phyloP scores from a whole-genome alignment of 2,113 vertebrate genomes.

The Campylomormyrus tamandua region DNA sequence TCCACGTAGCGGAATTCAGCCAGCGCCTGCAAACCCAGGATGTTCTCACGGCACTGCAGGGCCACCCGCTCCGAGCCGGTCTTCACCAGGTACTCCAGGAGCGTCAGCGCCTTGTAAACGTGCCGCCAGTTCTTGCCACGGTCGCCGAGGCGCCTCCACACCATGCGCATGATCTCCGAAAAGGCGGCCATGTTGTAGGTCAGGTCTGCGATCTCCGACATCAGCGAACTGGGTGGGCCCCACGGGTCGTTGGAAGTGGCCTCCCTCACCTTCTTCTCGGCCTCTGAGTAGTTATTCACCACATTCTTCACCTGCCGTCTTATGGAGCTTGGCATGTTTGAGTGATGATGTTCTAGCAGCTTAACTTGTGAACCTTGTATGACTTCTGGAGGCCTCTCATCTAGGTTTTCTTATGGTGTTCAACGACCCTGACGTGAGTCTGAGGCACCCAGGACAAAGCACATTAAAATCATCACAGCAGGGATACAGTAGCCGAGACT shows the following conservation, averaged over 20 bases:
- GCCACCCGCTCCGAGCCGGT: slow-evolving; percentile 94
- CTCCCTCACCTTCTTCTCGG: slow-evolving; percentile 93
- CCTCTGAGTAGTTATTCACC: slow-evolving; percentile 97
- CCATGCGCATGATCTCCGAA: slow-evolving; percentile 99
- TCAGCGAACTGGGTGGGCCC: slow-evolving; percentile 93
- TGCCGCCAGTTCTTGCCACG: slow-evolving; percentile 98
- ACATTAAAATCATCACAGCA: neutral
- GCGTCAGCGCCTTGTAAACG: slow-evolving; percentile 92
- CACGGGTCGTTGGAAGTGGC: slow-evolving; percentile 95
- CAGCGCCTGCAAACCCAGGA: slow-evolving; percentile 93
- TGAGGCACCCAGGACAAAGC: neutral
- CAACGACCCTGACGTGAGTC: neutral
- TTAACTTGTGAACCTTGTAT: neutral
- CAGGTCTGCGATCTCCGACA: slow-evolving; percentile 94
- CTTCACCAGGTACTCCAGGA: slow-evolving; percentile 97
- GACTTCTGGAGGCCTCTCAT: neutral
- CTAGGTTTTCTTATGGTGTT: neutral
- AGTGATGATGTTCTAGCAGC: neutral
- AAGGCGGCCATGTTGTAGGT: slow-evolving; percentile 98
- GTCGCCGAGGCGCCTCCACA: slow-evolving; percentile 94
- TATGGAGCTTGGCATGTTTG: slow-evolving; percentile 89
- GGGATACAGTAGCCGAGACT: neutral
- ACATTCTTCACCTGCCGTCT: slow-evolving; percentile 97
- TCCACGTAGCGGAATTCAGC: slow-evolving; percentile 97
- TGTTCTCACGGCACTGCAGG: slow-evolving; percentile 95